Base-by-base conservation (phyloP, 1,140 invertebrate species). In the Calephelis virginiensis region DNA sequence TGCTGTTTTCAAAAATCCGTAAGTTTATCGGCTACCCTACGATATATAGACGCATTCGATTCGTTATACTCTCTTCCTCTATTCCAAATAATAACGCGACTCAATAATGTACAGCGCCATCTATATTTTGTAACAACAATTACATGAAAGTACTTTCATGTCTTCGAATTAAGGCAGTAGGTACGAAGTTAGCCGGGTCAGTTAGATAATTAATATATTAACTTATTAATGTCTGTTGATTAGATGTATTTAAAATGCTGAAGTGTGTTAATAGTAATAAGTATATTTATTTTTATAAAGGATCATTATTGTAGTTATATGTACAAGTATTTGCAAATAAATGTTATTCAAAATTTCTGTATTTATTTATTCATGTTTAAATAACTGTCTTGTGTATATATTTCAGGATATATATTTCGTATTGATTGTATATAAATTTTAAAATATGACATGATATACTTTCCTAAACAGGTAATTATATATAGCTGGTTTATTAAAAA, bases 221-320 rank as follows among this genome's bases (percentile, higher is more conserved):
- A 13, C 46, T 17, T 62, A 17, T 53, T 17, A 17, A 62, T 17
- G 13, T 64, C 40, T 17, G 28, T 43, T 64, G 14, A 63, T 48
- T 64, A 64, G 37, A 14, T 62, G 49, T 53, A 53, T 40, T 43
- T 64, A 53, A 49, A 53, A 53, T 53, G 38, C 63, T 69, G 8
- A 64, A 63, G 69, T 67, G 72, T 71, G 72, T 69, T 70, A 67
- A 60, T 67, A 70, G 49, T 67, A 40, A 45, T 73, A 70, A 63
- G 68, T 67, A 80, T 83, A 81, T 85, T 81, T 85, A 84, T 87
- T 85, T 81, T 85, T 86, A 68, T 87, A 84, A 76, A 82, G 69
- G 69, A 74, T 77, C 28, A 56, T 56, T 56, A 70, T 78, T 78
- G 74, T 80, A 81, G 78, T 77, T 68, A 68, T 76, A 73, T 70